These are phyloP conservation scores for Prolemur simus DNA, from an alignment of 2,113 vertebrate species.

Conservation along the genomic window DNA sequence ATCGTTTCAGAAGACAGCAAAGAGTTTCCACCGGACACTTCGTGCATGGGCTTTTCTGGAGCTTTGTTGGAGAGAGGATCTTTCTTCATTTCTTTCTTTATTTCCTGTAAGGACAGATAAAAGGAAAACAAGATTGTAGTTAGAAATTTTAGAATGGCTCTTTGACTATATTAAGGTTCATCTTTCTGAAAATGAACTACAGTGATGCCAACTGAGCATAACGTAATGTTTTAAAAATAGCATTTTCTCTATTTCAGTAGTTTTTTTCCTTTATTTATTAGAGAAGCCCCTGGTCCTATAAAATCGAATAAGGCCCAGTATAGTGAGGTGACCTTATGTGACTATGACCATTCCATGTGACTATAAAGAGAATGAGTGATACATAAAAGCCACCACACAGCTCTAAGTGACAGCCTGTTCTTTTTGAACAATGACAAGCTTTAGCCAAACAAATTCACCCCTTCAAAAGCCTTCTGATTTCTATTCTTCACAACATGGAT, in stretches of 20 bases:
- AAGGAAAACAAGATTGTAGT: slow-evolving; percentile 53
- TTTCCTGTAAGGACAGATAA: slow-evolving; percentile 86
- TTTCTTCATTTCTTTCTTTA: slow-evolving; percentile 95
- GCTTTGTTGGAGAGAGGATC: slow-evolving; percentile 87
- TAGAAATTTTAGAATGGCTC: slow-evolving; percentile 34
- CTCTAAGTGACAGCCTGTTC: slow-evolving; percentile 24
- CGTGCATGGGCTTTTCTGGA: slow-evolving; percentile 88
- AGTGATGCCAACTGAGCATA: slow-evolving; percentile 7
- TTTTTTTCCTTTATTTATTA: slow-evolving; percentile 9
- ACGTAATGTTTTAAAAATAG: neutral
- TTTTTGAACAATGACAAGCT: slow-evolving; percentile 42
- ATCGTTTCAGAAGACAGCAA: slow-evolving; percentile 91
- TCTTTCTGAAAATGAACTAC: slow-evolving; percentile 54
- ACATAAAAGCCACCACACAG: neutral
- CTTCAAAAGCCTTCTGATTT: slow-evolving; percentile 45
- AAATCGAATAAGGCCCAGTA: neutral
- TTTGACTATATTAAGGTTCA: slow-evolving; percentile 39
- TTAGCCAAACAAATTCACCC: neutral
- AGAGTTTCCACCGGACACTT: slow-evolving; percentile 92
- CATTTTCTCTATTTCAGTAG: neutral
- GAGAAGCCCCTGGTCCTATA: neutral
- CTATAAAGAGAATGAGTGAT: slow-evolving; percentile 14
- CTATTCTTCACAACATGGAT: slow-evolving; percentile 38
- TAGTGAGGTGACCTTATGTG: neutral
- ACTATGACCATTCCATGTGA: neutral